Evolutionary conservation across 1,140 invertebrate species (phyloP).

Genomic region (Epicauta chinensis): DNA sequence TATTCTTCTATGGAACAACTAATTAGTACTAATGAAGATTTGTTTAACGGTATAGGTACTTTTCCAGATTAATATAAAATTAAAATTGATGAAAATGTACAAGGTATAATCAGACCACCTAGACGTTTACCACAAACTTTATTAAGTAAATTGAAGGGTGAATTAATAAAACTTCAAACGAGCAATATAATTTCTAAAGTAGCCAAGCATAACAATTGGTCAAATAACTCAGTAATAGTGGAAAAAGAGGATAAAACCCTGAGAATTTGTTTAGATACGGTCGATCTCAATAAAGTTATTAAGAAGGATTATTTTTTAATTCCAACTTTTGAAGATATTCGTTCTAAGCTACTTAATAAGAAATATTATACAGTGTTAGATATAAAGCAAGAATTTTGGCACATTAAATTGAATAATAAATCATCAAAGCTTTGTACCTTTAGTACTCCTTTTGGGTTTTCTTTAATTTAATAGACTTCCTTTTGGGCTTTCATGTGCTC

Average conservation of each 20-base stretch:
- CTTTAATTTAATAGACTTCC: conserved; percentile 39
- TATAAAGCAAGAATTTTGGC: conserved; percentile 27
- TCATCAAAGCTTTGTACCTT: conserved; percentile 28
- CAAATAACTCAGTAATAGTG: too few species aligned
- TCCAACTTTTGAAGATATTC: conserved; percentile 21
- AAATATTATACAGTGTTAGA: conserved; percentile 25
- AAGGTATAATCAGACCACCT: too few species aligned
- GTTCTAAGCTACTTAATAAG: conserved; percentile 16
- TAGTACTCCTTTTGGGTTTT: conserved; percentile 32
- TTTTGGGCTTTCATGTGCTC: conserved; percentile 32
- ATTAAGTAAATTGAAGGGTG: too few species aligned
- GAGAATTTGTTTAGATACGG: conserved; percentile 24
- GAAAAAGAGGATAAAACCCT: conserved; percentile 16
- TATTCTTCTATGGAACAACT: conserved; percentile 1
- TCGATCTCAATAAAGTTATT: conserved; percentile 22
- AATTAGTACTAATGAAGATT: conserved; percentile 2
- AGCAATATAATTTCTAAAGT: too few species aligned
- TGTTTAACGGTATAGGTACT: conserved; percentile 7
- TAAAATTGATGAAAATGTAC: not conserved
- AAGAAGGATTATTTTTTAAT: conserved; percentile 18
- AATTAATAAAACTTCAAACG: too few species aligned
- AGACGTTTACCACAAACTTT: too few species aligned
- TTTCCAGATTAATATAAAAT: conserved; percentile 4
- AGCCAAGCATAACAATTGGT: too few species aligned
- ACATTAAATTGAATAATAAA: conserved; percentile 23